Evolutionary conservation across 2,888 invertebrate species (phyloP).

Genomic region (Saturnia pavonia): DNA sequence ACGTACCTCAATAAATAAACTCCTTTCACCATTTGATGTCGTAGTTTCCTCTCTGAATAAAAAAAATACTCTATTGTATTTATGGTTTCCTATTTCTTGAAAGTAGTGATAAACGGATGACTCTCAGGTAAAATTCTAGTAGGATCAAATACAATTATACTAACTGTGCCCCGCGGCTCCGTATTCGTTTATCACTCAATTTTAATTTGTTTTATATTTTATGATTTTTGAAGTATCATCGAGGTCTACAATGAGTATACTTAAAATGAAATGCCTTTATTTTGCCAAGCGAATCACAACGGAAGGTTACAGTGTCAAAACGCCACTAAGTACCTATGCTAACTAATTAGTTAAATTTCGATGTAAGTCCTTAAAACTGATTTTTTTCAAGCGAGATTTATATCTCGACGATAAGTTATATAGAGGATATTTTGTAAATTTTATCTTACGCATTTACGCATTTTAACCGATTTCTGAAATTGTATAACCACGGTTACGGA

Average conservation of each 20-base stretch:
- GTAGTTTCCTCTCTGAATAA: conserved; percentile 30
- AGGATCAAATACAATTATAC: neutral
- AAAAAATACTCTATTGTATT: conserved; percentile 12
- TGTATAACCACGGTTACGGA: conserved; percentile 17
- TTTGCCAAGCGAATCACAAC: neutral
- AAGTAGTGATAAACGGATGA: neutral
- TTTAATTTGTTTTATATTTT: too few relatives aligned
- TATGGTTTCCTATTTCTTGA: conserved; percentile 4
- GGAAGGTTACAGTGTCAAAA: too few relatives aligned
- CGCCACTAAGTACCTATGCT: too few relatives aligned
- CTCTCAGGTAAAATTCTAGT: neutral
- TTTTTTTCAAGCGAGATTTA: neutral
- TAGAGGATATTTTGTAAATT: neutral
- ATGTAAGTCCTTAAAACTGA: neutral
- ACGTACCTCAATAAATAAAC: conserved; percentile 49
- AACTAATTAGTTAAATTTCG: too few relatives aligned
- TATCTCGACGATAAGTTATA: neutral
- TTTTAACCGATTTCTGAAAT: neutral
- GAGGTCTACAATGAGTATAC: too few relatives aligned
- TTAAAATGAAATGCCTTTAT: neutral
- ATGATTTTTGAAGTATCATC: too few relatives aligned
- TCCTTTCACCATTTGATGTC: conserved; percentile 29
- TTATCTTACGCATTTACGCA: neutral
- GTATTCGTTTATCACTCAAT: too few relatives aligned
- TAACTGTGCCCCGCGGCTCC: too few relatives aligned